phyloP scores from a whole-genome alignment of 2,797 vertebrate genomes.

The Liasis olivaceus region DNA sequence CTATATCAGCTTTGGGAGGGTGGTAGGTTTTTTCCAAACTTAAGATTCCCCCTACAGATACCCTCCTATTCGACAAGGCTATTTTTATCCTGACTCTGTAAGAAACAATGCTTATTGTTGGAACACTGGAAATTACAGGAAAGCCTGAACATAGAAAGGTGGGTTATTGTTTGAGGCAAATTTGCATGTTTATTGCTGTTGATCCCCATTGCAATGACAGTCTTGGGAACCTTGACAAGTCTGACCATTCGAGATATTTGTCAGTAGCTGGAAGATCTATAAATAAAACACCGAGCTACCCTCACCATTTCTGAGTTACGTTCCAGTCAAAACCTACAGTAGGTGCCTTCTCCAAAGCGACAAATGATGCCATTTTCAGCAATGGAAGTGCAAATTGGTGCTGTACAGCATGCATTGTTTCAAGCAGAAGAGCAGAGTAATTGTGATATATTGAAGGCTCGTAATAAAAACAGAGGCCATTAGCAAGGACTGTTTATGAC shows the following conservation, averaged over 20 bases:
- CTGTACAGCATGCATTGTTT: constrained; percentile 55
- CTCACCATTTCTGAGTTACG: constrained; percentile 43
- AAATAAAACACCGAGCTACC: constrained; percentile 50
- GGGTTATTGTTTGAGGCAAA: not conserved
- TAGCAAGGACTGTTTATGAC: constrained; percentile 90
- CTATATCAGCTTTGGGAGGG: not conserved
- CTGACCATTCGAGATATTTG: constrained; percentile 58
- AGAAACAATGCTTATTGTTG: too few species aligned
- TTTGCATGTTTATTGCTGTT: not conserved
- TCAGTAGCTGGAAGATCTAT: constrained; percentile 47
- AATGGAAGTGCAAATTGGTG: constrained; percentile 18
- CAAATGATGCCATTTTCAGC: constrained; percentile 51
- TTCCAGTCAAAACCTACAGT: constrained; percentile 32
- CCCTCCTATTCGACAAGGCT: not conserved
- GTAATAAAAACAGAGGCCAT: constrained; percentile 85
- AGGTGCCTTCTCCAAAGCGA: constrained; percentile 19
- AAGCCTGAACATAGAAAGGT: not conserved
- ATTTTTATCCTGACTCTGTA: not conserved
- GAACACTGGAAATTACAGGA: not conserved
- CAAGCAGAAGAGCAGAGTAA: constrained; percentile 78
- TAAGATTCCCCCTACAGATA: not conserved
- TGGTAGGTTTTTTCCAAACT: not conserved
- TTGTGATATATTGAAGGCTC: constrained; percentile 84
- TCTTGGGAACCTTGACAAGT: constrained; percentile 52
- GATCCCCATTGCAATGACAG: not conserved